Base-by-base conservation (phyloP, 2,797 vertebrate species). In the Chloroceryle amazona region DNA sequence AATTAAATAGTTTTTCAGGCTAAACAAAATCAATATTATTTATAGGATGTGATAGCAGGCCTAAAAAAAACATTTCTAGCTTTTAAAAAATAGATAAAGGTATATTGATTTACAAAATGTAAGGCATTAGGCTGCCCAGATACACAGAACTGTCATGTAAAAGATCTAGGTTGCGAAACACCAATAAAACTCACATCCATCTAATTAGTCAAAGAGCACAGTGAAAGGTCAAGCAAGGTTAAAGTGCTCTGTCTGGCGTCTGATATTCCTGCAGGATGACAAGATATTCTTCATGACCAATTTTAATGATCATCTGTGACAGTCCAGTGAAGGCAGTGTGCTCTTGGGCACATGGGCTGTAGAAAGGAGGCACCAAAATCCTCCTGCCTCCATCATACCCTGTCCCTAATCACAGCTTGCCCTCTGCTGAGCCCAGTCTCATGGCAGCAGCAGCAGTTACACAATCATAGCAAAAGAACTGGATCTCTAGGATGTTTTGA, bases 11-110 rank as follows among this genome's bases (percentile, higher is more conserved):
- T 87, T 97, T 94, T 96, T 96, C 86, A 93, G 78, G 73, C 67
- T 90, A 92, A 97, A 94, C 11, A n/a, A 91, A 91, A 98, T 90
- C 92, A 90, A 42, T 88, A 84, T 92, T 96, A 95, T 96, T 98
- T 97, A 96, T 85, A 96, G 92, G 49, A 61, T 93, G 74, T 92
- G 52, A 79, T 57, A 92, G 52, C 35, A 52, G 20, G 70, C 79
- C 60, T 91, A 89, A 96, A 94, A 86, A 71, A 71, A 35, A 29
- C 13, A 66, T 72, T 89, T 88, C 57, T 92, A 93, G 62, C 88
- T 90, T 81, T 62, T 93, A 44, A 85, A 96, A 97, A 94, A 92
- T 42, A 95, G 71, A 97, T 82, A 95, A 96, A 93, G 37, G 51
- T 72, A 63, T 95, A 96, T 91, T 91, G 96, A 96, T 96, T 93